These are phyloP conservation scores for Daubentonia madagascariensis DNA, from an alignment of 2,113 vertebrate genomes.

Conservation along the genomic window DNA sequence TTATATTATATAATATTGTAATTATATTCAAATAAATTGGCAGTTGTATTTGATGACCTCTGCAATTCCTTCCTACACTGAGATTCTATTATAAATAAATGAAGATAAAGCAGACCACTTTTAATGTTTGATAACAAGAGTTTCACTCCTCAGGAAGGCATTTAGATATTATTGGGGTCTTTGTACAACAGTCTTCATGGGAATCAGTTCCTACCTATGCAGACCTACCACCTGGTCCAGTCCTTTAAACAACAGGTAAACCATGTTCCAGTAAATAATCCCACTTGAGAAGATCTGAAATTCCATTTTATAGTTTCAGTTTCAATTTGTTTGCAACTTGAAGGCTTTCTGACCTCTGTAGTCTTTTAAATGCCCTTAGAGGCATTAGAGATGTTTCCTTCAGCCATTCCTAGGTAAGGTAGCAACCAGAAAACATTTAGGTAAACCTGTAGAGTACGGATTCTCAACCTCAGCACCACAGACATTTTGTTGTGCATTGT, in stretches of 20 bases:
- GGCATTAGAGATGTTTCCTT: background rate
- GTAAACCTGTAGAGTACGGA: no score
- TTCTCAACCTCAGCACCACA: background rate
- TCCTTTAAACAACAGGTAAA: background rate
- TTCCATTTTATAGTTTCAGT: background rate
- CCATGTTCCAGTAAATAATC: background rate
- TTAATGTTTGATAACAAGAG: background rate
- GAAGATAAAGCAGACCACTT: background rate
- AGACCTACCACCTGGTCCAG: background rate
- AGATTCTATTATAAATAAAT: slow-evolving; percentile 17
- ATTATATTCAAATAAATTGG: background rate
- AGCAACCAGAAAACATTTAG: background rate
- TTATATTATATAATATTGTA: background rate
- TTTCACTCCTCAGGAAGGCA: background rate
- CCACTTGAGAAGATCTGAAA: background rate
- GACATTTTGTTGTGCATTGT: background rate
- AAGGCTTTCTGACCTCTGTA: background rate
- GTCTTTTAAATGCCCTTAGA: background rate
- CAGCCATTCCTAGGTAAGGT: background rate
- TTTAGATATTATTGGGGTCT: background rate
- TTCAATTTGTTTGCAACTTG: background rate
- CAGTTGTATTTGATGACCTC: background rate
- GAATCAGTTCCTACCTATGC: background rate
- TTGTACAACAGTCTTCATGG: background rate
- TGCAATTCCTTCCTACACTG: background rate